A percentile compares a stretch with the other conserved stretches of the same genome.
Conservation (phyloP, 2,888 invertebrate species). For the Teleogryllus oceanicus region DNA sequence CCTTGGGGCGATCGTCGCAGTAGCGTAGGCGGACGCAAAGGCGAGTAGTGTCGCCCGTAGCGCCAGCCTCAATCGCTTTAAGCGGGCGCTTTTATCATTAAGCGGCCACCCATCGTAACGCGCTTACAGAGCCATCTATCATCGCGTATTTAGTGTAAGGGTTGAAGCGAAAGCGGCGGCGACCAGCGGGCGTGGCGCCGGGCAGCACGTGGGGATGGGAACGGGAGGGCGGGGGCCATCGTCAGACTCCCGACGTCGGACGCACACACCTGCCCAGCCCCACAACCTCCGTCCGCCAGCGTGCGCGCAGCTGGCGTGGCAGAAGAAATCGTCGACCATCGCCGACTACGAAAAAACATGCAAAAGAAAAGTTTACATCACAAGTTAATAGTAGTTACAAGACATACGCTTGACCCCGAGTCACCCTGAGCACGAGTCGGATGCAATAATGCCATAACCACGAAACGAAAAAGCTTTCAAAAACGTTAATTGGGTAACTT, state of each 20-base stretch:
- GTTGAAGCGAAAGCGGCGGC: not conserved
- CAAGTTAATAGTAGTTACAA: no score
- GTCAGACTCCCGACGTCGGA: no score
- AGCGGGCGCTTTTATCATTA: slow-evolving; percentile 6
- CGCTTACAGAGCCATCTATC: slow-evolving; percentile 7
- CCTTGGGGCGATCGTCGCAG: no score
- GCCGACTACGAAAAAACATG: no score
- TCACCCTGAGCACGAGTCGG: no score
- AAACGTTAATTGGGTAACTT: no score
- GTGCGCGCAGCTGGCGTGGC: not conserved
- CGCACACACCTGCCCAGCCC: not conserved
- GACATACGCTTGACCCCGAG: no score
- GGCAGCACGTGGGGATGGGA: not conserved
- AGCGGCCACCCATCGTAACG: not conserved
- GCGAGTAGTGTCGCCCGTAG: not conserved
- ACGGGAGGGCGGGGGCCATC: not conserved
- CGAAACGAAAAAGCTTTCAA: no score
- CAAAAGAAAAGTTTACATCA: no score
- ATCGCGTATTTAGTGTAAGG: not conserved
- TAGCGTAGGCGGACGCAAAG: no score
- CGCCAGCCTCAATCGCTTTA: not conserved
- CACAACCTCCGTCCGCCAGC: not conserved
- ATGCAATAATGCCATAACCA: no score
- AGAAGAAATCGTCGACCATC: no score
- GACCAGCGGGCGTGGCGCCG: not conserved